phyloP scores from a whole-genome alignment of 1,140 invertebrate genomes.

The Amphibalanus amphitrite region DNA sequence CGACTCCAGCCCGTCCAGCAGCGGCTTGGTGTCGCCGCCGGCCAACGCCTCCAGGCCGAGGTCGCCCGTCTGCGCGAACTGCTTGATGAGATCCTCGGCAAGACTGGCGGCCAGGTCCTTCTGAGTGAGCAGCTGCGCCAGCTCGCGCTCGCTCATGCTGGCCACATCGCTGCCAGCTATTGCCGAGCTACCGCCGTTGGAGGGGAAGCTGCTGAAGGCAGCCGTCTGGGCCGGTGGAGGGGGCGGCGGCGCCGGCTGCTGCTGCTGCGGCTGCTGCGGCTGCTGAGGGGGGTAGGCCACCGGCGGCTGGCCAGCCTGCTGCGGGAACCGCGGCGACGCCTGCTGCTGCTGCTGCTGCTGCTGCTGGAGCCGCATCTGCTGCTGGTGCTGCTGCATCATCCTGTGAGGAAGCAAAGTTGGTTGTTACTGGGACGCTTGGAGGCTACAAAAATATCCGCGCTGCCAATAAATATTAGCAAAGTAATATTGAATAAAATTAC shows the following conservation, averaged over 20 bases:
- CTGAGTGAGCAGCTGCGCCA: constrained; percentile 2
- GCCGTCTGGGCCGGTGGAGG: background rate
- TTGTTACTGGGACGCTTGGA: too few species aligned
- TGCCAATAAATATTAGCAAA: too few species aligned
- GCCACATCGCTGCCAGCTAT: background rate
- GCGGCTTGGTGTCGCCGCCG: background rate
- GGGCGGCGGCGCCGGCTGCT: background rate
- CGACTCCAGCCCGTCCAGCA: background rate
- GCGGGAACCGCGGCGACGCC: constrained; percentile 23
- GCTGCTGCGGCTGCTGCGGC: background rate
- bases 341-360: constrained; percentile 42
- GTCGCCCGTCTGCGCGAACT: constrained; percentile 18
- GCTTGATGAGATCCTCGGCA: constrained; percentile 18
- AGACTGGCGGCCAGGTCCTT: constrained; percentile 5
- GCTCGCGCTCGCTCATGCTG: background rate
- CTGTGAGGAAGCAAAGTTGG: constrained; percentile 40
- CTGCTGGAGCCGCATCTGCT: constrained; percentile 39
- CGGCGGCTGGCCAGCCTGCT: constrained; percentile 11
- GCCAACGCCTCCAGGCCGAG: constrained; percentile 14
- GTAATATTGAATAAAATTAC: too few species aligned
- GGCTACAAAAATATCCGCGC: too few species aligned
- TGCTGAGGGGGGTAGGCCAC: constrained; percentile 10
- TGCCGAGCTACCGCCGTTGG: background rate
- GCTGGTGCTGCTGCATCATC: constrained; percentile 54
- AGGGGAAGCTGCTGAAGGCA: background rate